These are phyloP conservation scores for Fregata magnificens DNA, from an alignment of 2,113 vertebrate genomes.

Conservation along the genomic window DNA sequence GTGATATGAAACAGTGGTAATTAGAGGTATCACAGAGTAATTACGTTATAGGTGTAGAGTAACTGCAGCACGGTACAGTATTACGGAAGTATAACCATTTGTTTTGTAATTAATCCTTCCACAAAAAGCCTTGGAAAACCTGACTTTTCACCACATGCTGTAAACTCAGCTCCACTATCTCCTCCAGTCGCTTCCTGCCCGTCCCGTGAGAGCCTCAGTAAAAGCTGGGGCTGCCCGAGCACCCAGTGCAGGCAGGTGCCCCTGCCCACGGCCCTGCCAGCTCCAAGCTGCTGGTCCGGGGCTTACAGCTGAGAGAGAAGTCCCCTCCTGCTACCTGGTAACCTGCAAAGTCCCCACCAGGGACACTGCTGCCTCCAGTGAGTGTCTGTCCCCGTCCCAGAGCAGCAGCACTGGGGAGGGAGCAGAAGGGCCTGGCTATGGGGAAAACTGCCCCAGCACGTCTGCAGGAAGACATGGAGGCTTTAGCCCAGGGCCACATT, in stretches of 20 bases:
- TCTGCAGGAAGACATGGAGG: not conserved
- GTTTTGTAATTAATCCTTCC: not conserved
- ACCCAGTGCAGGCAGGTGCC: not conserved
- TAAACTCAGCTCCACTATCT: not conserved
- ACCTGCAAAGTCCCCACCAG: not conserved
- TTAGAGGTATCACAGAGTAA: constrained; percentile 44
- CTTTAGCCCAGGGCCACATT: not conserved
- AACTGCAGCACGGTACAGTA: not conserved
- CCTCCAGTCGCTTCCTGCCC: not conserved
- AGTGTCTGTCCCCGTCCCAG: not conserved
- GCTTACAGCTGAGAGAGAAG: not conserved
- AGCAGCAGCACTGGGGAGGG: not conserved
- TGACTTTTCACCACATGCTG: not conserved
- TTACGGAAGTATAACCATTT: not conserved
- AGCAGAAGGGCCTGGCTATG: not conserved
- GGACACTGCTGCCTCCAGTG: not conserved
- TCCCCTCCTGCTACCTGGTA: not conserved
- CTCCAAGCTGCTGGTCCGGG: not conserved
- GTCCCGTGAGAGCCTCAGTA: rapidly evolving
- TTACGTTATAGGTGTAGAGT: constrained; percentile 44
- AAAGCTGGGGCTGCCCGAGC: not conserved
- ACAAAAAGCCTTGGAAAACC: not conserved
- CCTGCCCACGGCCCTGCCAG: not conserved
- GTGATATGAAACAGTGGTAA: constrained; percentile 43
- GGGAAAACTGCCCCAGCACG: not conserved